Evolutionary conservation across 2,797 vertebrate genomes (phyloP).

Genomic region (Ambastaia sidthimunki): DNA sequence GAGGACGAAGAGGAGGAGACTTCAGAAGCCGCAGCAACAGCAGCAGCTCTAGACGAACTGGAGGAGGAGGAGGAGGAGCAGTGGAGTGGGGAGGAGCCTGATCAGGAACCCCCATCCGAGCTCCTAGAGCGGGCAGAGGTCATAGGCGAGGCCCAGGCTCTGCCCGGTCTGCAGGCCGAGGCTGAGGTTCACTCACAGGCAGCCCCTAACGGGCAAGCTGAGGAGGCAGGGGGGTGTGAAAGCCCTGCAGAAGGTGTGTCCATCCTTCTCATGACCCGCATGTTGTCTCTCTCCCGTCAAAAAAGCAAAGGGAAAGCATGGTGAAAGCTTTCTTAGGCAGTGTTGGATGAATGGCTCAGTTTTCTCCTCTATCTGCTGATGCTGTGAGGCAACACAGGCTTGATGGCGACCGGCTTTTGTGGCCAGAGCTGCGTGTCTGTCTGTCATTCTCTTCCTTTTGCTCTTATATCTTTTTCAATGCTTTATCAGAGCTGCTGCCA

Average conservation of each 20-base stretch:
- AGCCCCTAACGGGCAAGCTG: slow-evolving; percentile 79
- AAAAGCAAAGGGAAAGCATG: slow-evolving; percentile 39
- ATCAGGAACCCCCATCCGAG: slow-evolving; percentile 80
- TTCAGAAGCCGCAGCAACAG: slow-evolving; percentile 80
- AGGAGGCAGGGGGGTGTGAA: slow-evolving; percentile 76
- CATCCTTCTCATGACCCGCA: slow-evolving; percentile 85
- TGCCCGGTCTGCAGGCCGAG: slow-evolving; percentile 76
- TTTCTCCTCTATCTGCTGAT: slow-evolving; percentile 71
- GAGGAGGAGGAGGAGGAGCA: slow-evolving; percentile 77
- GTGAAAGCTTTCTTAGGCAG: slow-evolving; percentile 49
- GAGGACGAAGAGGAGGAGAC: slow-evolving; percentile 83
- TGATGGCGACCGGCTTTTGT: slow-evolving; percentile 75
- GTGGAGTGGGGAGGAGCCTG: slow-evolving; percentile 84
- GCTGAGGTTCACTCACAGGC: slow-evolving; percentile 77
- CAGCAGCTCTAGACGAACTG: slow-evolving; percentile 86
- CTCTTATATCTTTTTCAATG: slow-evolving; percentile 65
- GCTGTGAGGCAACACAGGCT: slow-evolving; percentile 86
- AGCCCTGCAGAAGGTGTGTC: slow-evolving; percentile 91
- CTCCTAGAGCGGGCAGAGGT: slow-evolving; percentile 80
- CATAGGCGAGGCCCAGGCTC: slow-evolving; percentile 79
- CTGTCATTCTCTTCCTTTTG: slow-evolving; percentile 62
- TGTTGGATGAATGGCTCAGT: slow-evolving; percentile 71
- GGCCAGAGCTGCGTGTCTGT: slow-evolving; percentile 71
- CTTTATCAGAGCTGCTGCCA: slow-evolving; percentile 68
- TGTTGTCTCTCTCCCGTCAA: slow-evolving; percentile 75